Percentiles rank a stretch among this genome's conserved stretches.
Conservation (phyloP, 30 jellyfish, hydroid and myxozoan species). For the Haliclystus octoradiatus region DNA sequence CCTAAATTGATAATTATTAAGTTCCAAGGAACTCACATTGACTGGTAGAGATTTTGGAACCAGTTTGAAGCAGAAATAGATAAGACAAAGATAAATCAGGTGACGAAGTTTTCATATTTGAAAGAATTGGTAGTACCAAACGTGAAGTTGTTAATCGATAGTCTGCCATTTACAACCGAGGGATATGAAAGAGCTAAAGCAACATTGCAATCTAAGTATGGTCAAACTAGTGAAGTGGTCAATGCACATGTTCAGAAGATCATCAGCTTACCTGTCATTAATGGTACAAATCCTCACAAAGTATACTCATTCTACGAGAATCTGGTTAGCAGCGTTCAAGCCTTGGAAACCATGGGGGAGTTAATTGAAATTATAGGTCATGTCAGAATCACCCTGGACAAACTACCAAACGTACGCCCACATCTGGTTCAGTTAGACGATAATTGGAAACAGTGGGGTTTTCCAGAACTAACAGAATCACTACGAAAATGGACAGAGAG, state of each 20-base stretch:
- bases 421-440: slow-evolving; percentile 39
- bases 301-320: slow-evolving; percentile 29
- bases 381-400: slow-evolving; percentile 51
- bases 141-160: slow-evolving; percentile 16
- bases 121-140: slow-evolving; percentile 33
- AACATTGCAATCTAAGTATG: slow-evolving; percentile 35
- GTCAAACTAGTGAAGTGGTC: slow-evolving; percentile 40
- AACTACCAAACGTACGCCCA: slow-evolving; percentile 33
- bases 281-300: slow-evolving; percentile 17
- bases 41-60: slow-evolving; percentile 59
- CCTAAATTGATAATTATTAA: slow-evolving; percentile 29
- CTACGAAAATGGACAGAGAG: slow-evolving; percentile 36
- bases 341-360: slow-evolving; percentile 61
- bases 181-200: slow-evolving; percentile 64
- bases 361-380: slow-evolving; percentile 23
- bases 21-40: slow-evolving; percentile 52
- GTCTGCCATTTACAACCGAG: slow-evolving; percentile 42
- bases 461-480: slow-evolving; percentile 24
- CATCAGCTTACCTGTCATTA: slow-evolving; percentile 30
- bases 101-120: slow-evolving; percentile 43
- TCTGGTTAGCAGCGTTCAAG: slow-evolving; percentile 34
- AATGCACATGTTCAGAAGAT: slow-evolving; percentile 48
- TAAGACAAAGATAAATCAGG: slow-evolving; percentile 20
- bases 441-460: slow-evolving; percentile 25
- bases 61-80: slow-evolving; percentile 53